A percentile compares a stretch with the other conserved stretches of the same genome.
These are phyloP conservation scores for Patella vulgata DNA, from an alignment of 1,140 invertebrate genomes.

Conservation along the genomic window DNA sequence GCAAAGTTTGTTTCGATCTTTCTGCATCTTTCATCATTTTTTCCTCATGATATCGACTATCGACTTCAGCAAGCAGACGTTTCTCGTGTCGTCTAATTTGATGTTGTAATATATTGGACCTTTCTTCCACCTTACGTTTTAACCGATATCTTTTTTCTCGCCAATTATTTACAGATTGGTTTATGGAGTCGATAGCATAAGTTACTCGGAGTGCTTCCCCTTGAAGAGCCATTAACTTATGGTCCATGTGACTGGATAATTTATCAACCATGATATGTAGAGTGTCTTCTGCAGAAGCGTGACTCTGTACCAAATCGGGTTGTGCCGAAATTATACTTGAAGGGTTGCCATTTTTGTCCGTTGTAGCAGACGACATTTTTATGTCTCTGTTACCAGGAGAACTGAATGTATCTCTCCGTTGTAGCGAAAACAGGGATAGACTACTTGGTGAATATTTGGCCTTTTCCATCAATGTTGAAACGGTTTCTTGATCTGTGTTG, in stretches of 20 bases:
- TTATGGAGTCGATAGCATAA: slow-evolving; percentile 35
- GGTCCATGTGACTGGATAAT: slow-evolving; percentile 8
- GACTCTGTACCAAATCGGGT: not conserved
- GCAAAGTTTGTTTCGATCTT: slow-evolving; percentile 25
- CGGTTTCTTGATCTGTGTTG: too few relatives aligned
- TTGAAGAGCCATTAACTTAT: slow-evolving; percentile 31
- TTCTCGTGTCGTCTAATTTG: slow-evolving; percentile 35
- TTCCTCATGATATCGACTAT: slow-evolving; percentile 24
- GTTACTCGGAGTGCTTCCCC: slow-evolving; percentile 35
- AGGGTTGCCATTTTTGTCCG: not conserved
- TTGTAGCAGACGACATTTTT: not conserved
- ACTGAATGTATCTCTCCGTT: not conserved
- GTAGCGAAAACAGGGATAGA: too few relatives aligned
- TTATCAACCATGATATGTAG: not conserved
- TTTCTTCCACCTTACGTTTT: slow-evolving; percentile 29
- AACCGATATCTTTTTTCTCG: slow-evolving; percentile 30
- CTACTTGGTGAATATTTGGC: too few relatives aligned
- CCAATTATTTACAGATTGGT: slow-evolving; percentile 27
- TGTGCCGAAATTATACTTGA: not conserved
- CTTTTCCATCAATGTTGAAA: too few relatives aligned
- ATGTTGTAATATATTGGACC: slow-evolving; percentile 32
- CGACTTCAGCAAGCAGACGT: slow-evolving; percentile 33
- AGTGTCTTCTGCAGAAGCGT: too few relatives aligned
- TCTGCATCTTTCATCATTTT: slow-evolving; percentile 23
- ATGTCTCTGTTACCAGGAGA: not conserved